These are phyloP conservation scores for Scolopax mira DNA, from an alignment of 2,113 vertebrate species.

Conservation along the genomic window DNA sequence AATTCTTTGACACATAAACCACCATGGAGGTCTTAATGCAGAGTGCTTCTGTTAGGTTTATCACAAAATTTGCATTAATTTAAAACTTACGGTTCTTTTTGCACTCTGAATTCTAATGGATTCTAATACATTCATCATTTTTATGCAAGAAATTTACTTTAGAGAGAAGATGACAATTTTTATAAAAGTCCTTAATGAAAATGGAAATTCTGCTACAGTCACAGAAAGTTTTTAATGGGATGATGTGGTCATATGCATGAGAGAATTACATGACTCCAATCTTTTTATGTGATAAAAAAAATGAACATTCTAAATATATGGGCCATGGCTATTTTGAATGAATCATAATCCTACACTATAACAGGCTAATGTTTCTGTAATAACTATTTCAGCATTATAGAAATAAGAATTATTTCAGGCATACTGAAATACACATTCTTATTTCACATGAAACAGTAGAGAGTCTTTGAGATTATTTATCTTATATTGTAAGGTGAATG, in stretches of 20 bases:
- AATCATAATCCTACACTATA: not conserved
- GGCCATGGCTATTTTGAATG: not conserved
- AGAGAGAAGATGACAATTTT: conserved; percentile 56
- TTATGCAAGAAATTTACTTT: conserved; percentile 65
- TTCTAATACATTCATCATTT: conserved; percentile 59
- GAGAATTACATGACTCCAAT: conserved; percentile 20
- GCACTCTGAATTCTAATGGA: conserved; percentile 46
- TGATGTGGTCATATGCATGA: conserved; percentile 54
- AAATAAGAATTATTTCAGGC: not conserved
- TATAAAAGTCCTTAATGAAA: conserved; percentile 63
- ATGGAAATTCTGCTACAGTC: conserved; percentile 51
- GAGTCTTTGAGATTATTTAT: not conserved
- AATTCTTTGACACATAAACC: not conserved
- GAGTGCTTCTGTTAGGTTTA: conserved; percentile 39
- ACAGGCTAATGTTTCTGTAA: not conserved
- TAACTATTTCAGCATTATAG: not conserved
- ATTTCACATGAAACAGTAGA: not conserved
- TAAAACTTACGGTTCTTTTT: conserved; percentile 18
- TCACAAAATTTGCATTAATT: conserved; percentile 39
- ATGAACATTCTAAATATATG: conserved; percentile 37
- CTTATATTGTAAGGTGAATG: not conserved
- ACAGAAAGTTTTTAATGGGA: conserved; percentile 51
- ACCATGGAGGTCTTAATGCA: not conserved
- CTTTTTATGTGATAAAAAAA: conserved; percentile 23
- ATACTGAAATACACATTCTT: not conserved